Conservation (phyloP, 2,888 invertebrate species). For the Agrochola macilenta region DNA sequence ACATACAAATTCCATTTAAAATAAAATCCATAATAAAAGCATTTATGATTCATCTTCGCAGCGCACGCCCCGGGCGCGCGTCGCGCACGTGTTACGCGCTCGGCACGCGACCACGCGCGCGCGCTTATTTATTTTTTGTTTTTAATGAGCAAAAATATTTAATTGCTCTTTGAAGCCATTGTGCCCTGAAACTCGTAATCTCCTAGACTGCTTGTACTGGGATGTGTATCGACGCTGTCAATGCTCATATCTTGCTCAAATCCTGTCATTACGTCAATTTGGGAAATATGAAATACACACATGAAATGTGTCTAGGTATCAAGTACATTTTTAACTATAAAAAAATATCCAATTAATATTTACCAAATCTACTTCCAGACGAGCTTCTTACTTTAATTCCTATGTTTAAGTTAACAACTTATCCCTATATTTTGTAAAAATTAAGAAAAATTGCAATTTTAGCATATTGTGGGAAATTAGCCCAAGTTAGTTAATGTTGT, state of each 20-base stretch:
- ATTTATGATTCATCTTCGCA: conserved; percentile 44
- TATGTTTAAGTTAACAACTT: too few species aligned
- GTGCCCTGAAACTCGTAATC: conserved; percentile 75
- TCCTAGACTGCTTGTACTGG: conserved; percentile 74
- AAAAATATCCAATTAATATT: too few species aligned
- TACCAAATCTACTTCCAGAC: too few species aligned
- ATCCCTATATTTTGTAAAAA: too few species aligned
- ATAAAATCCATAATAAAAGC: conserved; percentile 54
- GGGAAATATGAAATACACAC: conserved; percentile 1
- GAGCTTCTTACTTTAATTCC: too few species aligned
- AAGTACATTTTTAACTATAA: too few species aligned
- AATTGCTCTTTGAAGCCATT: conserved; percentile 80
- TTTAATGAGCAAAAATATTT: conserved; percentile 83
- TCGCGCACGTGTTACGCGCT: conserved; percentile 67
- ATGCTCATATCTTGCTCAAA: conserved; percentile 33
- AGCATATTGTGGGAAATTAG: too few species aligned
- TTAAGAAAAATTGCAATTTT: too few species aligned
- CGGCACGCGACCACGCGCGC: conserved; percentile 65
- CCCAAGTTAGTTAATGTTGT: too few species aligned
- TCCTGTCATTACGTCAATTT: conserved; percentile 13
- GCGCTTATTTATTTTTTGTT: conserved; percentile 72
- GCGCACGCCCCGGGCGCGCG: conserved; percentile 50
- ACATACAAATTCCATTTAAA: conserved; percentile 35
- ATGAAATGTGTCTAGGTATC: too few species aligned
- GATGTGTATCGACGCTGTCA: conserved; percentile 73